Conservation (phyloP, 2,797 vertebrate genomes). For the Coracias cyanogaster region DNA sequence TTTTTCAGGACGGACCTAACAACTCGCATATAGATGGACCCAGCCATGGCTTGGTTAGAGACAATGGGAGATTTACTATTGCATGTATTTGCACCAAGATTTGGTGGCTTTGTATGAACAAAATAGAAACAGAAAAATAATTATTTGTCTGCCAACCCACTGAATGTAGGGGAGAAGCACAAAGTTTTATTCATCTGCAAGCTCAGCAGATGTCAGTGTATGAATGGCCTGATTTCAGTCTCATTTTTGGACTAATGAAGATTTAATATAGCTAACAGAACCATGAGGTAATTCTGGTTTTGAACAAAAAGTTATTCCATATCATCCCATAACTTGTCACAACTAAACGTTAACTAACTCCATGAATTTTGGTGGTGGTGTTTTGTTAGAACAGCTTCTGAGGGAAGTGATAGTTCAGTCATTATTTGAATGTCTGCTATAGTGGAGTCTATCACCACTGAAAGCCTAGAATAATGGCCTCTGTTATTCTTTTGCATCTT, state of each 20-base stretch:
- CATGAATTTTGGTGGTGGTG: slow-evolving; percentile 5
- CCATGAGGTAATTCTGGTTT: slow-evolving; percentile 37
- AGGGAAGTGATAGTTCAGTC: slow-evolving; percentile 24
- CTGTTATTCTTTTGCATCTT: slow-evolving; percentile 65
- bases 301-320: slow-evolving; percentile 46
- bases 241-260: slow-evolving; percentile 40
- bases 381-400: slow-evolving; percentile 33
- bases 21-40: slow-evolving; percentile 25
- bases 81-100: slow-evolving; percentile 26
- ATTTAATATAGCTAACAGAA: slow-evolving; percentile 51
- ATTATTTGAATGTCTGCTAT: slow-evolving; percentile 36
- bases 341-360: slow-evolving; percentile 12
- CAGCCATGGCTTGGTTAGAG: neutral
- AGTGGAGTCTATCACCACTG: slow-evolving; percentile 47
- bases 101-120: slow-evolving; percentile 15
- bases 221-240: slow-evolving; percentile 53
- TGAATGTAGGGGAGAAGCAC: slow-evolving; percentile 48
- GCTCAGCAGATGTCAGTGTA: slow-evolving; percentile 57
- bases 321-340: slow-evolving; percentile 43
- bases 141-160: slow-evolving; percentile 70
- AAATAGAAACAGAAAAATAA: slow-evolving; percentile 69
- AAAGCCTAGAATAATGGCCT: slow-evolving; percentile 62
- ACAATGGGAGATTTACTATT: slow-evolving; percentile 68
- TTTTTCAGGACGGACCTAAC: slow-evolving; percentile 27
- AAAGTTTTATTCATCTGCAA: slow-evolving; percentile 58